Conservation (phyloP, 2,797 vertebrate genomes). For the Apodemus agrarius region DNA sequence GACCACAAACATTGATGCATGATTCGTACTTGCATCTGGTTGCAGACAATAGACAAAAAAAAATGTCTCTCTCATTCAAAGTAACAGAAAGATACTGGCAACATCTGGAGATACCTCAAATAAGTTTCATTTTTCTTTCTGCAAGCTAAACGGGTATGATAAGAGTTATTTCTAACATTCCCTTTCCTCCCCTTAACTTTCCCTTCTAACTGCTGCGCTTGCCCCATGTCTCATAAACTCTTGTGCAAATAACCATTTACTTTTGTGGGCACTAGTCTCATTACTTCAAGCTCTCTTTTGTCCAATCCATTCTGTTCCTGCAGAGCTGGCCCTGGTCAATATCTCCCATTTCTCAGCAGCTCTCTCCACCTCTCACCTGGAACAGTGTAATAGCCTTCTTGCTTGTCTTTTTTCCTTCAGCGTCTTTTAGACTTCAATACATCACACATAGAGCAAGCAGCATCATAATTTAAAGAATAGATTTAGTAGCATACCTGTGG, state of each 20-base stretch:
- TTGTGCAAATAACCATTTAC: background rate
- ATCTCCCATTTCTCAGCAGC: background rate
- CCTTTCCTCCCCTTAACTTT: background rate
- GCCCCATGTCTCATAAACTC: background rate
- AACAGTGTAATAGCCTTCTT: background rate
- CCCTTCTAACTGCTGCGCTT: background rate
- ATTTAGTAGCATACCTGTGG: slow-evolving; percentile 44
- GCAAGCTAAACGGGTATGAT: background rate
- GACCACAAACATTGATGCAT: background rate
- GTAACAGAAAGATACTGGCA: background rate
- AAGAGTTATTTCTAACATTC: background rate
- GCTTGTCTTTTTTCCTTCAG: background rate
- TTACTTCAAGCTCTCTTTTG: background rate
- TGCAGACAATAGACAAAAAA: background rate
- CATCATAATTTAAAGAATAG: slow-evolving; percentile 42
- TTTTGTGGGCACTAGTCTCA: background rate
- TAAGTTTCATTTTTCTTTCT: background rate
- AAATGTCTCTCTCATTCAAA: background rate
- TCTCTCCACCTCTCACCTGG: background rate
- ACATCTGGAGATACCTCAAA: background rate
- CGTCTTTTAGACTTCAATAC: slow-evolving; percentile 37
- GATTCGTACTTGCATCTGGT: background rate
- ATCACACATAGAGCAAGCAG: slow-evolving; percentile 15
- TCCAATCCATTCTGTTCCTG: background rate
- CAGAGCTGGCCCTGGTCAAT: background rate